Conservation (phyloP, 1,140 invertebrate genomes). For the Lepidotrigona ventralis region DNA sequence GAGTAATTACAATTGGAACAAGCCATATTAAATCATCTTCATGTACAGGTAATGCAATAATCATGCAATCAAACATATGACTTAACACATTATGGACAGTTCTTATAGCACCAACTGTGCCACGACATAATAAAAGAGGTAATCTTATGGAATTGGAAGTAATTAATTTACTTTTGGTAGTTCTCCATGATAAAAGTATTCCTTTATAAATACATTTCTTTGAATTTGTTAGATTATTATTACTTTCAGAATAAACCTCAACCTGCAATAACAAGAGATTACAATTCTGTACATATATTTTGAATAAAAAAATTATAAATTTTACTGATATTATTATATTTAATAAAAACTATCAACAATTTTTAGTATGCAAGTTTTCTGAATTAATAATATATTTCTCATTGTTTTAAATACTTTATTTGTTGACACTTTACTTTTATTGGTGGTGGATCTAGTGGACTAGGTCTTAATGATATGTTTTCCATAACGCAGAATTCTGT, state of each 20-base stretch:
- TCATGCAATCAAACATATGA: conserved; percentile 72
- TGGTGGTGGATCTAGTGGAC: conserved; percentile 55
- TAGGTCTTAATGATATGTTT: conserved; percentile 37
- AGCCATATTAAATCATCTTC: conserved; percentile 72
- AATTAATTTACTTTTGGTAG: conserved; percentile 19
- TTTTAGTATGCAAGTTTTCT: background rate
- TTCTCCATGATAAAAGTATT: conserved; percentile 70
- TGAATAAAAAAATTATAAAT: no score
- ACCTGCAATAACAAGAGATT: conserved; percentile 58
- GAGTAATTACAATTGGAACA: conserved; percentile 64
- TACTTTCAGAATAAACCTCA: conserved; percentile 55
- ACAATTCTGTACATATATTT: no score
- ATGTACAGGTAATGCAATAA: conserved; percentile 59
- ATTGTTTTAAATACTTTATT: background rate
- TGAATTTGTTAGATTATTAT: conserved; percentile 1
- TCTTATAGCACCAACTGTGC: conserved; percentile 64
- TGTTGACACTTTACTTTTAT: conserved; percentile 60
- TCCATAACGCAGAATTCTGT: conserved; percentile 63
- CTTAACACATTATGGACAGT: conserved; percentile 66
- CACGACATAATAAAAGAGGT: conserved; percentile 71
- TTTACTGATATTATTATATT: no score
- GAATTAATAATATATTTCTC: conserved; percentile 14
- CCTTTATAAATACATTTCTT: conserved; percentile 68
- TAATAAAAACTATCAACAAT: background rate
- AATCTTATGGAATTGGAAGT: conserved; percentile 54